Conservation (phyloP, 2,888 invertebrate species). For the Chrysolina americana region DNA sequence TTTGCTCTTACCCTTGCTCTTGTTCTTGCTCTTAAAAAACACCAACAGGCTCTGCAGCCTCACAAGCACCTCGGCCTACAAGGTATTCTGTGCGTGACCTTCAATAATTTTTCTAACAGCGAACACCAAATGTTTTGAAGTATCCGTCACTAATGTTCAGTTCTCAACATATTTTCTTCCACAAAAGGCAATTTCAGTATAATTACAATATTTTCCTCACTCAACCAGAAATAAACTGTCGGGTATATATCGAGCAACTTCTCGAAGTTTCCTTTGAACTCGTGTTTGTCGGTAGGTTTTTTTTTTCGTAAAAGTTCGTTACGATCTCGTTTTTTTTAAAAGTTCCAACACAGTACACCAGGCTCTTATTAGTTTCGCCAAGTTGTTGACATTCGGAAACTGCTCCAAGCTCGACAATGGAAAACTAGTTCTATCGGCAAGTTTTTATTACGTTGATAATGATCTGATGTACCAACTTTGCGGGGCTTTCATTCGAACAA, state of each 20-base stretch:
- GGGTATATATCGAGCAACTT: neutral
- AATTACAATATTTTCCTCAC: too few species aligned
- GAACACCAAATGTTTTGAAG: too few species aligned
- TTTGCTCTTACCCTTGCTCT: too few species aligned
- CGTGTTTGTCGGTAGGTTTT: conserved; percentile 24
- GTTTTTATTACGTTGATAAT: neutral
- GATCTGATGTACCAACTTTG: neutral
- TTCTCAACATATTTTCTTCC: too few species aligned
- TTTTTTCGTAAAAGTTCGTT: conserved; percentile 1
- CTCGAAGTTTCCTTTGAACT: neutral
- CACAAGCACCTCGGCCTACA: too few species aligned
- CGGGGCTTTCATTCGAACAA: neutral
- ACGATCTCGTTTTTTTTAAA: conserved; percentile 9
- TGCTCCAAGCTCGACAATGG: neutral
- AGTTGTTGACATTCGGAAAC: neutral
- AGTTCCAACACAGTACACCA: conserved; percentile 1
- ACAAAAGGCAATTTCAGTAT: too few species aligned
- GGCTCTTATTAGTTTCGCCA: conserved; percentile 15
- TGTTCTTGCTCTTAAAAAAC: too few species aligned
- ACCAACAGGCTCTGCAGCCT: too few species aligned
- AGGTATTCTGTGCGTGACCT: too few species aligned
- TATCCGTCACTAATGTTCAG: too few species aligned
- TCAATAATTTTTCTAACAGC: too few species aligned
- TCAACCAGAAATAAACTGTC: neutral
- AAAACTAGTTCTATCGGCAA: conserved; percentile 4